Percentiles rank a stretch among this genome's conserved stretches.
These are phyloP conservation scores for Peribatodes rhomboidaria DNA, from an alignment of 2,888 invertebrate species.

Conservation along the genomic window DNA sequence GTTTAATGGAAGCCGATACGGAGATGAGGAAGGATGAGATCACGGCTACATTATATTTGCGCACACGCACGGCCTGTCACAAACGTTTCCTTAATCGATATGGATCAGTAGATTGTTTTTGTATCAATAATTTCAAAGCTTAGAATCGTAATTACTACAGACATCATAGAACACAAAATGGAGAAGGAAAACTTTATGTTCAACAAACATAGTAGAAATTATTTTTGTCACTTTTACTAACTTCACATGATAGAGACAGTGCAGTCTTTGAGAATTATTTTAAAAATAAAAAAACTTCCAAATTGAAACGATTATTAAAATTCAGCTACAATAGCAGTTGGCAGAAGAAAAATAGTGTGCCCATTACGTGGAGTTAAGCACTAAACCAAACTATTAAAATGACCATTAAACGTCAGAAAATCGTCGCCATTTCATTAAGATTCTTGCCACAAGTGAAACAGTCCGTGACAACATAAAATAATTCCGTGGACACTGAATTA, in stretches of 20 bases:
- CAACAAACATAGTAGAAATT: not conserved
- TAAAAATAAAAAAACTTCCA: too few relatives aligned
- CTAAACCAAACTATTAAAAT: not conserved
- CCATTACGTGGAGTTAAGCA: not conserved
- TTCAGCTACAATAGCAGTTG: too few relatives aligned
- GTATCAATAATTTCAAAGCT: conserved; percentile 2
- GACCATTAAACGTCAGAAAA: conserved; percentile 14
- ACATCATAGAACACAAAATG: not conserved
- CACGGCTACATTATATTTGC: conserved; percentile 18
- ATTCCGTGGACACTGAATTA: conserved; percentile 39
- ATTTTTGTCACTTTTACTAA: too few relatives aligned
- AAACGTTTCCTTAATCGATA: conserved; percentile 30
- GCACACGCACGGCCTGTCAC: conserved; percentile 27
- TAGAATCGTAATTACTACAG: not conserved
- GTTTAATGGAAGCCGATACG: conserved; percentile 35
- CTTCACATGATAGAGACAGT: too few relatives aligned
- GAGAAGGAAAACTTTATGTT: not conserved
- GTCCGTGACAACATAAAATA: conserved; percentile 31
- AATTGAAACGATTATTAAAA: too few relatives aligned
- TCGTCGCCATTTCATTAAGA: conserved; percentile 33
- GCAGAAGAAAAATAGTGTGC: too few relatives aligned
- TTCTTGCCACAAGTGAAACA: conserved; percentile 26
- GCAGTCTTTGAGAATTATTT: too few relatives aligned
- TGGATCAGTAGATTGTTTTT: conserved; percentile 20
- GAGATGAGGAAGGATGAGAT: conserved; percentile 27